Conservation (phyloP, 2,888 invertebrate genomes). For the Hipparchia sbordonii region DNA sequence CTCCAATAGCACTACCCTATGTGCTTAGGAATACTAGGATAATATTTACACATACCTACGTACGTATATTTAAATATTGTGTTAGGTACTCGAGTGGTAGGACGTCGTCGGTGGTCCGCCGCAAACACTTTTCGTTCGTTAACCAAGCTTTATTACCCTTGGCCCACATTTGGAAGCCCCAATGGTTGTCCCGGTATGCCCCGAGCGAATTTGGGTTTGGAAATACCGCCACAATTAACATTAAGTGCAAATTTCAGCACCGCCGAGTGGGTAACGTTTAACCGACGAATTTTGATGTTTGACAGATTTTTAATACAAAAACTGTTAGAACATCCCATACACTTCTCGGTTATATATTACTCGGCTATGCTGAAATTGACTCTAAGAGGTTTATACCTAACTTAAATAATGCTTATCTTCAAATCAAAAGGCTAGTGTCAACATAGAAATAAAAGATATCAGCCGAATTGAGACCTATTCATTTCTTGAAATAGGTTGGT, state of each 20-base stretch:
- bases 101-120: conserved; percentile 70
- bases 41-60: not conserved
- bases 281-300: no score
- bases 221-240: conserved; percentile 14
- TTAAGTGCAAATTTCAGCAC: not conserved
- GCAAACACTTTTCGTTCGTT: conserved; percentile 65
- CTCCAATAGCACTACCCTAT: not conserved
- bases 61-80: conserved; percentile 43
- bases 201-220: conserved; percentile 28
- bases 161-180: conserved; percentile 49
- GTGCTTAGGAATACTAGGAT: not conserved
- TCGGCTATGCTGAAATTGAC: no score
- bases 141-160: conserved; percentile 69
- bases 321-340: no score
- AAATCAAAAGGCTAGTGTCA: no score
- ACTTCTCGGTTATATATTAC: no score
- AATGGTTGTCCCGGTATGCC: conserved; percentile 39
- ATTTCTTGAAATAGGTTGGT: no score
- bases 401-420: no score
- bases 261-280: no score
- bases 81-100: conserved; percentile 44
- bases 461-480: no score
- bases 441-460: no score
- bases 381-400: no score
- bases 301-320: no score